Conservation (phyloP, 1,140 invertebrate species). For the Epicauta chinensis region DNA sequence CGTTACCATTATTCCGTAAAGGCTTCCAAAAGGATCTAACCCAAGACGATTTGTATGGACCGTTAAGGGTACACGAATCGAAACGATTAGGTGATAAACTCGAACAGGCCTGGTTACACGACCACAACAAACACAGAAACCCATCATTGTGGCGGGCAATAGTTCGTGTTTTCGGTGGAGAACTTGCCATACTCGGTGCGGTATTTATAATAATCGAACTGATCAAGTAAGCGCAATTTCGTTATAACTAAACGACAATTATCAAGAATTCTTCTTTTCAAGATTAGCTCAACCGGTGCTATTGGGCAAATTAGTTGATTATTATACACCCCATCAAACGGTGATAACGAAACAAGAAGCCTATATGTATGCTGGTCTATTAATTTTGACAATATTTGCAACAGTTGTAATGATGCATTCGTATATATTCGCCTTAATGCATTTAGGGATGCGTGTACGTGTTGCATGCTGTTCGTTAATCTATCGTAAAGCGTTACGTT, state of each 20-base stretch:
- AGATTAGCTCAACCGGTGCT: slow-evolving; percentile 17
- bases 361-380: slow-evolving; percentile 57
- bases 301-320: slow-evolving; percentile 20
- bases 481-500: slow-evolving; percentile 43
- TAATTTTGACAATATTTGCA: slow-evolving; percentile 62
- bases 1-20: slow-evolving; percentile 32
- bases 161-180: slow-evolving; percentile 1
- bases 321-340: slow-evolving; percentile 18
- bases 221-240: background rate
- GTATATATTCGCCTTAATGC: slow-evolving; percentile 57
- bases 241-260: background rate
- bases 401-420: slow-evolving; percentile 65
- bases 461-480: slow-evolving; percentile 48
- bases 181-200: background rate
- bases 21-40: background rate
- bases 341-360: slow-evolving; percentile 45
- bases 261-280: slow-evolving; percentile 6
- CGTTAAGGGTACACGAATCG: slow-evolving; percentile 2
- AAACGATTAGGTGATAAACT: background rate
- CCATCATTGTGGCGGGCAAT: slow-evolving; percentile 7
- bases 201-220: slow-evolving; percentile 3
- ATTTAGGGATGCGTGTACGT: slow-evolving; percentile 50
- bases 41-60: slow-evolving; percentile 7
- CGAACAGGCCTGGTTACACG: background rate
- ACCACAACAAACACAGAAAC: slow-evolving; percentile 1